Conservation (phyloP, 2,888 invertebrate genomes). For the Macrosoma leucophasiata region DNA sequence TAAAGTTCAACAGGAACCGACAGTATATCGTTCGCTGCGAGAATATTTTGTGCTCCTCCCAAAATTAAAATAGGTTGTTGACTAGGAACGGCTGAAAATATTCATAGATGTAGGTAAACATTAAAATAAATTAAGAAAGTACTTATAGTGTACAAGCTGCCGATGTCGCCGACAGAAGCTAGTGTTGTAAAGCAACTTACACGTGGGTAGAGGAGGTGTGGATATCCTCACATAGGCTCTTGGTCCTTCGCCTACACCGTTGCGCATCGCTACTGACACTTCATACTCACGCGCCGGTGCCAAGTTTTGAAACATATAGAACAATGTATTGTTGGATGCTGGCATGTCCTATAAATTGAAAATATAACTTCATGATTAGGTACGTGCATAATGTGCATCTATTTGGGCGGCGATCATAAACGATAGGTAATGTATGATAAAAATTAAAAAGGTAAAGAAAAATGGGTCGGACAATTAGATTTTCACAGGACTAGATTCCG, state of each 20-base stretch:
- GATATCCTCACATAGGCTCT: constrained; percentile 77
- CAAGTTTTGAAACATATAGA: constrained; percentile 87
- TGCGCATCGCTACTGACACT: constrained; percentile 86
- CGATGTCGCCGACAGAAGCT: too few species aligned
- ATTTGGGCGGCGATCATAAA: too few species aligned
- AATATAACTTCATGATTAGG: not conserved
- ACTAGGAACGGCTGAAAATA: constrained; percentile 76
- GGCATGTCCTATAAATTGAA: constrained; percentile 79
- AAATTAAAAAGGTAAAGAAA: too few species aligned
- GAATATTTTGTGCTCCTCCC: constrained; percentile 80
- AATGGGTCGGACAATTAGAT: too few species aligned
- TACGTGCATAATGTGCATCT: too few species aligned
- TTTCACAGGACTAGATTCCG: too few species aligned
- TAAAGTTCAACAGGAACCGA: constrained; percentile 81
- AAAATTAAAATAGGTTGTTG: constrained; percentile 82
- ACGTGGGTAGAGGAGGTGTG: constrained; percentile 80
- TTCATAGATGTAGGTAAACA: too few species aligned
- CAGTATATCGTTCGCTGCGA: constrained; percentile 80
- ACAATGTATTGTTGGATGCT: constrained; percentile 79
- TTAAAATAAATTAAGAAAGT: too few species aligned
- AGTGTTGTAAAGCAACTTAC: constrained; percentile 67
- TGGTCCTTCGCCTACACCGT: constrained; percentile 87
- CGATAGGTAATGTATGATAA: too few species aligned
- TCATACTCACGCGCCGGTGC: constrained; percentile 83
- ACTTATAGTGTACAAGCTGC: not conserved